Evolutionary conservation across 1,140 invertebrate genomes (phyloP).

Genomic region (Pissodes strobi): DNA sequence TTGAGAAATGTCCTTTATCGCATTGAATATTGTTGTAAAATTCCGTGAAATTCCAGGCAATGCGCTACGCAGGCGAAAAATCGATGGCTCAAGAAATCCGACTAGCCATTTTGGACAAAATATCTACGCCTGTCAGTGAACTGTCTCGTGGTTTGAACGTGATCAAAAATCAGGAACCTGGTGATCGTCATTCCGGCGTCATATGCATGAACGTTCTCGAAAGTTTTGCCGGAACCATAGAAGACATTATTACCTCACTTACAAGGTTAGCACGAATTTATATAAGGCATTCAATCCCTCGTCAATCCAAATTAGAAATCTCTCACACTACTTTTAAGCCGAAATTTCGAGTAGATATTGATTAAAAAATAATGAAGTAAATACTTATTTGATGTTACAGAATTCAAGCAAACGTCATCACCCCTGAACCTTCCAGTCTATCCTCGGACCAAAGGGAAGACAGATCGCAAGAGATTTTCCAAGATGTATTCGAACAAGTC

Average conservation of each 20-base stretch:
- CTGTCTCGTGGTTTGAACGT: conserved; percentile 58
- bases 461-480: conserved; percentile 44
- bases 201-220: conserved; percentile 57
- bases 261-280: conserved; percentile 12
- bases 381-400: conserved; percentile 31
- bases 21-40: neutral
- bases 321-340: no score
- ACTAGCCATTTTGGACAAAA: conserved; percentile 59
- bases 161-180: conserved; percentile 45
- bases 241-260: conserved; percentile 58
- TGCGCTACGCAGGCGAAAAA: conserved; percentile 55
- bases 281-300: no score
- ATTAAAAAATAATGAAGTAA: conserved; percentile 32
- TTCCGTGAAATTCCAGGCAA: conserved; percentile 36
- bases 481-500: conserved; percentile 53
- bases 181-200: conserved; percentile 35
- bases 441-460: conserved; percentile 6
- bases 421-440: conserved; percentile 8
- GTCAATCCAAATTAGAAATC: no score
- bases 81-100: conserved; percentile 59
- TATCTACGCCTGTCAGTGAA: conserved; percentile 58
- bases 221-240: conserved; percentile 57
- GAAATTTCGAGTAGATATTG: no score
- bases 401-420: conserved; percentile 22
- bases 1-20: neutral